These are phyloP conservation scores for Falco peregrinus DNA, from an alignment of 2,797 vertebrate species.

Conservation along the genomic window DNA sequence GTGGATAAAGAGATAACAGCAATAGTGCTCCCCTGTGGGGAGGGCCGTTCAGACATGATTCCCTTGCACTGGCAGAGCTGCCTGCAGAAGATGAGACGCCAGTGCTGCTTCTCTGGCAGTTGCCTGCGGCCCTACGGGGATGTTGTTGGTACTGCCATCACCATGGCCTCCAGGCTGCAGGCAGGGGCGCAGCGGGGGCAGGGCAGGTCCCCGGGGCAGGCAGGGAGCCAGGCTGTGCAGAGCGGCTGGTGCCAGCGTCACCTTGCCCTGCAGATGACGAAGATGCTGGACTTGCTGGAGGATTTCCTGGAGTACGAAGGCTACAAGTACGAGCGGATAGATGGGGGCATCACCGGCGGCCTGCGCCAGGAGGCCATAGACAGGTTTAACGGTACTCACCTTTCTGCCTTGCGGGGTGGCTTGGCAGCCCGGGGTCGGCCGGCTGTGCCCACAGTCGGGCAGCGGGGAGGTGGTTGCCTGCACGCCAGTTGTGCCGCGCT, in stretches of 20 bases:
- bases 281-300: conserved; percentile 97
- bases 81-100: accelerated
- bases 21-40: background rate
- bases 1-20: background rate
- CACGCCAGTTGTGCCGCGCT: accelerated
- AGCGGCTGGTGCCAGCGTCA: accelerated
- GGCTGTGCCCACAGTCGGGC: accelerated
- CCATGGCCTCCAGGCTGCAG: background rate
- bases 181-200: accelerated
- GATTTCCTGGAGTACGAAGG: conserved; percentile 96
- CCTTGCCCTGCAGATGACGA: conserved; percentile 89
- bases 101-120: background rate
- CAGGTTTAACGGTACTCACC: conserved; percentile 89
- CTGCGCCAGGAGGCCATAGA: conserved; percentile 97
- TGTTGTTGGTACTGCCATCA: accelerated
- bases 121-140: background rate
- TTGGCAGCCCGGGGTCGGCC: accelerated
- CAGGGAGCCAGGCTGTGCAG: background rate
- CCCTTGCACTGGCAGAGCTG: background rate
- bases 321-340: conserved; percentile 97
- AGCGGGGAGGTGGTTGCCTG: background rate
- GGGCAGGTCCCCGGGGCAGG: background rate
- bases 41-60: background rate
- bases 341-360: conserved; percentile 93
- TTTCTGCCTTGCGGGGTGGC: background rate